Evolutionary conservation across 2,888 invertebrate species (phyloP).

Genomic region (Gisinianus flammeolus): DNA sequence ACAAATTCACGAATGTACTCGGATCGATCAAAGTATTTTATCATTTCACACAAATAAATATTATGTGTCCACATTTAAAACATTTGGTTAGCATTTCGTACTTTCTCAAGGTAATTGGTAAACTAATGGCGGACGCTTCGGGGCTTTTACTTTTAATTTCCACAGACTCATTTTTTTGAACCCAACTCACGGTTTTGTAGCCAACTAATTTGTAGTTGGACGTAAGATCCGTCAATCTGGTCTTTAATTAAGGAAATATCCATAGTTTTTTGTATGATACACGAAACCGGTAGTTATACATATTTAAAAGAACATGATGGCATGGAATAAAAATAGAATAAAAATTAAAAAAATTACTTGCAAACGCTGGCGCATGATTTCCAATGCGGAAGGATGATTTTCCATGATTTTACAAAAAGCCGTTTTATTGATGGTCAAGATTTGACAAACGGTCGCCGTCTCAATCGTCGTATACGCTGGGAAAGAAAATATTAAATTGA

Average conservation of each 20-base stretch:
- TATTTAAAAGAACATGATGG: too few relatives aligned
- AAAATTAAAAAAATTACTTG: conserved; percentile 27
- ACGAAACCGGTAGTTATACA: too few relatives aligned
- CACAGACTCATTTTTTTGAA: conserved; percentile 23
- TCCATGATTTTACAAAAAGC: conserved; percentile 45
- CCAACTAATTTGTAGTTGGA: conserved; percentile 41
- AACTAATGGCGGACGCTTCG: not conserved
- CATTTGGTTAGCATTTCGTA: too few relatives aligned
- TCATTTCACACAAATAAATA: too few relatives aligned
- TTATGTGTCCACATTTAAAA: too few relatives aligned
- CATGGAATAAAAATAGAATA: too few relatives aligned
- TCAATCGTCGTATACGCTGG: conserved; percentile 46
- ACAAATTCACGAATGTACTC: too few relatives aligned
- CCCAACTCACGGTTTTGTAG: conserved; percentile 46
- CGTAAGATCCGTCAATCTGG: conserved; percentile 37
- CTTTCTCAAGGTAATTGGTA: conserved; percentile 31
- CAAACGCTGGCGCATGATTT: conserved; percentile 39
- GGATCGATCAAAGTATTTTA: too few relatives aligned
- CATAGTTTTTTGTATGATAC: too few relatives aligned
- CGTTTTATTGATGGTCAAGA: conserved; percentile 46
- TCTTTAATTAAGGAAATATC: not conserved
- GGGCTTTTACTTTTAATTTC: not conserved
- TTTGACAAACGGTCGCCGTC: conserved; percentile 47
- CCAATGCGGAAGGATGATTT: conserved; percentile 40
- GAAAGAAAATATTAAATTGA: conserved; percentile 48